Evolutionary conservation across 2,113 vertebrate species (phyloP), one percentile per base, ranked within the genome.

Genomic region (Sebastes fasciatus): DNA sequence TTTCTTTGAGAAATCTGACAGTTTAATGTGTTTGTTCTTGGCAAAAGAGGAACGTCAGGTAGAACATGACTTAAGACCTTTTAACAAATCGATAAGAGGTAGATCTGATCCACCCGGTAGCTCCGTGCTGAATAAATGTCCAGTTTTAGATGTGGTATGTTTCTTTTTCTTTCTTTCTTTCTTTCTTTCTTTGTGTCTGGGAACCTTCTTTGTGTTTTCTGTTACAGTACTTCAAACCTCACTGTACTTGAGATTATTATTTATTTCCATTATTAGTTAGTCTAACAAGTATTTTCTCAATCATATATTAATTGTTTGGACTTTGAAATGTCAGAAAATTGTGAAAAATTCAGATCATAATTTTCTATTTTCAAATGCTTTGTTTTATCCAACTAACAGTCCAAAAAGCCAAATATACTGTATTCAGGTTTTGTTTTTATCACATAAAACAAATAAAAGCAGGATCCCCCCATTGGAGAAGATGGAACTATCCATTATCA

Each of bases 1-100:
- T 51, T 74, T 74, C 19, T 64, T 34, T 46, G 67, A 19, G 21
- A 19, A 40, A 52, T 45, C 54, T 64, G 67, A 77, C 67, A 54
- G 72, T 58, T 84, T 68, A 64, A 80, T 55, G 62, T 54, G 68
- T 57, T 52, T 55, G 17, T 45, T 42, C 43, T 52, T 78, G 17
- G 40, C 1, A 19, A 43, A 45, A n/a, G 52, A 11, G 4, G 17
- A 26, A 46, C 1, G 6, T 82, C 23, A 19, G 45, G 13, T 34
- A 46, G 3, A 61, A 57, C 66, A 13, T 10, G 58, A 77, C 60
- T 52, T 45, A 51, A 69, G 67, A 83, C 63, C 69, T 67, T 86
- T 81, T 6, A 72, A 26, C 17, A 26, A 83, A 84, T 71, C 26
- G 0, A 86, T 81, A 26, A 34, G 17, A 71, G 14, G 1, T 1